Conservation (phyloP, 2,797 vertebrate genomes). For the Sphaeramia orbicularis region DNA sequence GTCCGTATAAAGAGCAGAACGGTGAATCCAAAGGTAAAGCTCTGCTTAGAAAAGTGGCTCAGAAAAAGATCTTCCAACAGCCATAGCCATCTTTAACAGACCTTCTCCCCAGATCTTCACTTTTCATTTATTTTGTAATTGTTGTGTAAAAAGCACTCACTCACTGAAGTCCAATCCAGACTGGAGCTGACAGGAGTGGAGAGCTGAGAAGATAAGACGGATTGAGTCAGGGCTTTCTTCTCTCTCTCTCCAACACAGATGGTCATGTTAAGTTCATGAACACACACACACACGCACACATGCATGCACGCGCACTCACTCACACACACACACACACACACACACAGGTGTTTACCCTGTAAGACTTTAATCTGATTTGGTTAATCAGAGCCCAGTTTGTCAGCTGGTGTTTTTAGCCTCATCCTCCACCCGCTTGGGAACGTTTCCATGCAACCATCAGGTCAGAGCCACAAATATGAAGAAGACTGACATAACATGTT, state of each 20-base stretch:
- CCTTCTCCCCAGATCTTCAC: constrained; percentile 4
- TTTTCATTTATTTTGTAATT: background rate
- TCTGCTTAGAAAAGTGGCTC: background rate
- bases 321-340: constrained; percentile 42
- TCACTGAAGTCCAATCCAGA: constrained; percentile 8
- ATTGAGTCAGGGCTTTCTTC: constrained; percentile 64
- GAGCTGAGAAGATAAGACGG: constrained; percentile 78
- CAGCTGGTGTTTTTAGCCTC: constrained; percentile 69
- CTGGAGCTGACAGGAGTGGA: constrained; percentile 25
- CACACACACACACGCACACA: constrained; percentile 17
- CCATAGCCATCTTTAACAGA: constrained; percentile 2
- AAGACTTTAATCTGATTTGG: constrained; percentile 93
- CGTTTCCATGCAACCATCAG: constrained; percentile 37
- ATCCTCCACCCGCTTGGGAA: constrained; percentile 29
- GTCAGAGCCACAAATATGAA: constrained; percentile 31
- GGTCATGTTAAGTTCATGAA: constrained; percentile 75
- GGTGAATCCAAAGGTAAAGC: constrained; percentile 26
- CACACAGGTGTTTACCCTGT: constrained; percentile 54
- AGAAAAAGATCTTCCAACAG: constrained; percentile 1
- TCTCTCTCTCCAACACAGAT: constrained; percentile 84
- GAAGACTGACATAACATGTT: background rate
- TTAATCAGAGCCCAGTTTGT: constrained; percentile 84
- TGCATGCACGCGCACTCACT: no score
- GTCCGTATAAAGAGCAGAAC: constrained; percentile 9
- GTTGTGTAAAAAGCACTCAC: background rate